Evolutionary conservation across 2,888 invertebrate genomes (phyloP), one percentile per base, ranked within the genome.

Genomic region (Dichetophora obliterata): DNA sequence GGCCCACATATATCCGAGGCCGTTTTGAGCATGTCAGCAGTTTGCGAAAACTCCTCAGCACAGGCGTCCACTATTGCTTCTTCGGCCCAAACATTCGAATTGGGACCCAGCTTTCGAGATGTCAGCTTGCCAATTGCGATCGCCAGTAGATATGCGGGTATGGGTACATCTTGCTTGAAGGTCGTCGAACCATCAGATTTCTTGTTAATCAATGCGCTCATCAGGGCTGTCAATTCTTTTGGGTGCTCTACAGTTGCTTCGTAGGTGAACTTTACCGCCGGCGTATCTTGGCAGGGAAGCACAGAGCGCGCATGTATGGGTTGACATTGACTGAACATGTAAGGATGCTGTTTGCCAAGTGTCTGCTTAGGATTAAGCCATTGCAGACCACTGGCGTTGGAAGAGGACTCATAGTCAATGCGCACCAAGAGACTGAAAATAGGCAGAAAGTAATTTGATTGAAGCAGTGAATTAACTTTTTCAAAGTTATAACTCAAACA

Each of bases 251-350:
- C 88, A 87, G 91, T 88, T 8, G 96, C 96, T 74, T 92, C 91
- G 87, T 97, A 98, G 0, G 95, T 94, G 82, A 94, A 93, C 90
- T 98, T 98, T 0, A 97, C 95, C 0, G 93, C 92, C 0, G 98
- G 98, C 0, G 96, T 94, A 90, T 98, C 97, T 90, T 98, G 98
- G 85, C 97, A 98, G 0, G 98, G 98, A 3, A 97, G 83, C 81
- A 98, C 92, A 3, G 97, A 95, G 63, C 98, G 92, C 0, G 96
- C 96, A 90, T 97, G 96, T 81, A 97, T 96, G 2, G 96, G 94
- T 93, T 95, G 93, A 86, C 95, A 95, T 86, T 95, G 95, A 80
- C 95, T 95, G 90, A 95, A 95, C 84, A 98, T 89, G 85, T 95
- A 98, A 0, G 98, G 97, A 85, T 94, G 92, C 82, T 92, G 91